Evolutionary conservation across 2,888 invertebrate species (phyloP).

Genomic region (Drosophila siamana): DNA sequence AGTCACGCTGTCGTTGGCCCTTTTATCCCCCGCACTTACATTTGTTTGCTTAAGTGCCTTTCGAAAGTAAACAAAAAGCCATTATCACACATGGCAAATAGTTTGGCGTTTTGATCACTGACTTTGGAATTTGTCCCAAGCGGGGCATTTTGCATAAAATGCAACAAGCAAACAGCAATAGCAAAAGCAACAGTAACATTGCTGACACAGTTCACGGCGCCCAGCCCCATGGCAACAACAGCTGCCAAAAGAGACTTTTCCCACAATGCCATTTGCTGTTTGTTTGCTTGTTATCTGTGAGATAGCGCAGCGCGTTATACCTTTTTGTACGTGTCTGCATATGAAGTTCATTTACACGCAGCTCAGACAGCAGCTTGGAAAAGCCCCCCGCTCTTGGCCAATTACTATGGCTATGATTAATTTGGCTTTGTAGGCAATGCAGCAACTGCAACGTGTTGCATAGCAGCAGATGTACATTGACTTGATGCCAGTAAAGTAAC

Average conservation of each 20-base stretch:
- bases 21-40: constrained; percentile 29
- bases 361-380: constrained; percentile 41
- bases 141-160: constrained; percentile 64
- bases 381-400: constrained; percentile 43
- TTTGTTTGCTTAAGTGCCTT: constrained; percentile 32
- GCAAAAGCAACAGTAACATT: constrained; percentile 35
- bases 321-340: constrained; percentile 34
- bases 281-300: constrained; percentile 50
- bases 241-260: constrained; percentile 76
- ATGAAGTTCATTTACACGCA: constrained; percentile 79
- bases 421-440: constrained; percentile 49
- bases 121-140: constrained; percentile 44
- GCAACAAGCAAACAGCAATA: too few species aligned
- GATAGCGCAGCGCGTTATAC: constrained; percentile 14
- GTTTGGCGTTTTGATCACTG: constrained; percentile 45
- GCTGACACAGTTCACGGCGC: constrained; percentile 75
- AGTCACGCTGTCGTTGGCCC: constrained; percentile 70
- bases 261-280: constrained; percentile 45
- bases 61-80: constrained; percentile 43
- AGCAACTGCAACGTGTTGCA: constrained; percentile 23
- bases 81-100: constrained; percentile 64
- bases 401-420: constrained; percentile 78
- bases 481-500: constrained; percentile 58
- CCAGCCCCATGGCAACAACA: constrained; percentile 44
- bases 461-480: constrained; percentile 64